phyloP scores from a whole-genome alignment of 2,888 invertebrate species.

The Helicoverpa assulta region DNA sequence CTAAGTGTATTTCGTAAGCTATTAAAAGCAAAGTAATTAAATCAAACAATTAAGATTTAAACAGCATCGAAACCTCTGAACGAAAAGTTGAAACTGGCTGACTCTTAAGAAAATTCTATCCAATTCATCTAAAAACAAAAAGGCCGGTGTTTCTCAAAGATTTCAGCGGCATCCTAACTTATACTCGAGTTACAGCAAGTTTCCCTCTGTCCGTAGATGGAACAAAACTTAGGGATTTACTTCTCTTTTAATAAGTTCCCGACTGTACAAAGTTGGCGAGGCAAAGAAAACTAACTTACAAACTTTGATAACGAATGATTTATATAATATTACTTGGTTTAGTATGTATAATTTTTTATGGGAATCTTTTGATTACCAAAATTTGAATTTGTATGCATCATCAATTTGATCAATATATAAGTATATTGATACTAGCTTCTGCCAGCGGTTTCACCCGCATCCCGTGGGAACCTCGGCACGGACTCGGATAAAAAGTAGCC shows the following conservation, averaged over 20 bases:
- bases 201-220: constrained; percentile 22
- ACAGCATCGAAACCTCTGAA: not conserved
- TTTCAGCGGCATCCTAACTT: constrained; percentile 21
- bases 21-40: too few species aligned
- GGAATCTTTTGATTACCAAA: not conserved
- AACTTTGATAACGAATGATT: constrained; percentile 34
- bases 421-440: too few species aligned
- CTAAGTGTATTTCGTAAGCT: too few species aligned
- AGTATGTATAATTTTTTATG: not conserved
- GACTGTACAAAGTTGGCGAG: constrained; percentile 24
- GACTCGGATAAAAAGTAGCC: too few species aligned
- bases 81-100: not conserved
- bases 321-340: constrained; percentile 11
- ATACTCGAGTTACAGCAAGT: constrained; percentile 30
- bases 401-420: too few species aligned
- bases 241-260: constrained; percentile 48
- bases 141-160: constrained; percentile 16
- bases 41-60: too few species aligned
- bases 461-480: too few species aligned
- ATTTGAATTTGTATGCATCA: too few species aligned
- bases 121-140: not conserved
- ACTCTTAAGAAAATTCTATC: not conserved
- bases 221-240: constrained; percentile 34
- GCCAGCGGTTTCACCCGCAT: too few species aligned
- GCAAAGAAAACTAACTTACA: constrained; percentile 28